These are phyloP conservation scores for Augochlorella aurata DNA, from an alignment of 2,888 invertebrate species.

Conservation along the genomic window DNA sequence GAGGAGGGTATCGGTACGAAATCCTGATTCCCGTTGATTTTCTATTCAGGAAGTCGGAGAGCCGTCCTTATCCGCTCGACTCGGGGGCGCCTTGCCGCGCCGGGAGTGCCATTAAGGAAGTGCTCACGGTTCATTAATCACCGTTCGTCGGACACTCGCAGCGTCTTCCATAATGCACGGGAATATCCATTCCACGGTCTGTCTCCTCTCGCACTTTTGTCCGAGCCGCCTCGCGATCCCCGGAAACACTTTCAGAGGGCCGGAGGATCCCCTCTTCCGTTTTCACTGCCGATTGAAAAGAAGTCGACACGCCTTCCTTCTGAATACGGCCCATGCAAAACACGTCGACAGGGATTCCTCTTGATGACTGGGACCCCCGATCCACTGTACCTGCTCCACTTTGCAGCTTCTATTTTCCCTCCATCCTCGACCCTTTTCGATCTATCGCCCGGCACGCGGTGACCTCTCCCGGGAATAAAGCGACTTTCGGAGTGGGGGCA, in stretches of 20 bases:
- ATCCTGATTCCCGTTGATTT: constrained; percentile 14
- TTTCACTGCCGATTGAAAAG: constrained; percentile 29
- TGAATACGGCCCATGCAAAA: constrained; percentile 45
- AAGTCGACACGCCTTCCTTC: constrained; percentile 28
- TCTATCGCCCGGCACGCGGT: not conserved
- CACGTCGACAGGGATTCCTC: constrained; percentile 36
- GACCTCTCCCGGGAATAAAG: no score
- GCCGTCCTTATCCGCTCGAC: not conserved
- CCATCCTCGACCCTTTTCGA: not conserved
- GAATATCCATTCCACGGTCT: constrained; percentile 21
- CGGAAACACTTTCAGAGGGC: constrained; percentile 17
- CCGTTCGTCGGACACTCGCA: constrained; percentile 1
- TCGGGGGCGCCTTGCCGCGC: not conserved
- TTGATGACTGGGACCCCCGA: constrained; percentile 35
- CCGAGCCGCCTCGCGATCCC: not conserved
- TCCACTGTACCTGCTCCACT: not conserved
- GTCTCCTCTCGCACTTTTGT: constrained; percentile 9
- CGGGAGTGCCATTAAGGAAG: constrained; percentile 10
- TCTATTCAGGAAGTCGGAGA: constrained; percentile 5
- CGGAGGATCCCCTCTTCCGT: not conserved
- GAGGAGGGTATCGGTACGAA: not conserved
- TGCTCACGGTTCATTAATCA: constrained; percentile 18
- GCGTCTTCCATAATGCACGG: not conserved
- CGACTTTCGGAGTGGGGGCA: no score
- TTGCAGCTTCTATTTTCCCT: not conserved